A percentile compares a stretch with the other conserved stretches of the same genome.
Evolutionary conservation across 2,888 invertebrate species (phyloP).

Genomic region (Trachelus troglodyta): DNA sequence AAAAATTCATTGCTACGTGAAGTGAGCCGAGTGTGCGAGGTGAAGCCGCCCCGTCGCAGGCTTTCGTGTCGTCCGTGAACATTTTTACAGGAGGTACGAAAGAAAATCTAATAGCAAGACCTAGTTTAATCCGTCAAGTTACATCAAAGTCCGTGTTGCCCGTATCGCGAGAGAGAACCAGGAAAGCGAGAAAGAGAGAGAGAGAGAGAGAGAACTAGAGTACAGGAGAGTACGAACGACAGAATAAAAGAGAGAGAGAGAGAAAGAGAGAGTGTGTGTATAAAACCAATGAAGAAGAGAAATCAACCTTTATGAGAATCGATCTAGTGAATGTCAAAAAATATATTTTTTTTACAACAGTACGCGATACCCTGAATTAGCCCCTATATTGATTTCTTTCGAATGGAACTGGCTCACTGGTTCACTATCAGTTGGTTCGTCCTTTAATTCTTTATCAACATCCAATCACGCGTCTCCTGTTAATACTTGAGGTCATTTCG

Average conservation of each 20-base stretch:
- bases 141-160: background rate
- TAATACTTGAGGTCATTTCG: background rate
- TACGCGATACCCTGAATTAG: background rate
- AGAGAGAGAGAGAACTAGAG: no score
- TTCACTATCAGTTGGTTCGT: background rate
- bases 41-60: constrained; percentile 11
- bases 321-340: background rate
- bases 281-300: background rate
- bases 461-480: background rate
- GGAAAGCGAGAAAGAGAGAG: background rate
- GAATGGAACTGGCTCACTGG: background rate
- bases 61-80: constrained; percentile 21
- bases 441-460: background rate
- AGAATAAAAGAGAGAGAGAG: no score
- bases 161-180: background rate
- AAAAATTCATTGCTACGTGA: constrained; percentile 7
- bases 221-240: no score
- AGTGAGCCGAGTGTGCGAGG: constrained; percentile 8
- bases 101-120: background rate
- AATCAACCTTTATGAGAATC: background rate
- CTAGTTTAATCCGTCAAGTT: background rate
- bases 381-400: background rate
- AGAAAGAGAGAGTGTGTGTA: no score
- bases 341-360: background rate
- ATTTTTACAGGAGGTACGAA: constrained; percentile 27